Percentiles rank a stretch among this genome's conserved stretches.
Conservation (phyloP, 2,888 invertebrate genomes). For the Arge pagana region DNA sequence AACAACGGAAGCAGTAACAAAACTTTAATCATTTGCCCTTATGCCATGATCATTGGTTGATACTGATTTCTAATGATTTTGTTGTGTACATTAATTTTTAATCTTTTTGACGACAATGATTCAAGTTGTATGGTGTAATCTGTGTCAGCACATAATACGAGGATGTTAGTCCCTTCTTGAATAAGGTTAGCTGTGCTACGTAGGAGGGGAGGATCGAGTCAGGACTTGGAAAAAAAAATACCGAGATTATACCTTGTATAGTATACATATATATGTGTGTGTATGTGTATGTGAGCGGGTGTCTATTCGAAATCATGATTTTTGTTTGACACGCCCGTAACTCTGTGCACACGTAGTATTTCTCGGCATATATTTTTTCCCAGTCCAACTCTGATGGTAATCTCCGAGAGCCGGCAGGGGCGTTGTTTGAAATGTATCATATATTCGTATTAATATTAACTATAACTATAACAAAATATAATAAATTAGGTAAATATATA, state of each 20-base stretch:
- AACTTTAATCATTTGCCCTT: slow-evolving; percentile 43
- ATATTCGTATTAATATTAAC: slow-evolving; percentile 57
- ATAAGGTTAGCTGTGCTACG: slow-evolving; percentile 50
- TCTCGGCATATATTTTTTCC: slow-evolving; percentile 8
- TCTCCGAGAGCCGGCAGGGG: slow-evolving; percentile 51
- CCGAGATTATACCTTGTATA: too few relatives aligned
- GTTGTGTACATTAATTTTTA: slow-evolving; percentile 52
- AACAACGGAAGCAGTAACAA: slow-evolving; percentile 32
- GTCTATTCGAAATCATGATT: too few relatives aligned
- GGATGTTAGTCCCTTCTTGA: slow-evolving; percentile 53
- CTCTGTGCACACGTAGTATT: background rate
- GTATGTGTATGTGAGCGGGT: background rate
- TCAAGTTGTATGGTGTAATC: slow-evolving; percentile 54
- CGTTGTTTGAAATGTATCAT: slow-evolving; percentile 59
- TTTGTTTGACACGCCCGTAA: too few relatives aligned
- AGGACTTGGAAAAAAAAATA: slow-evolving; percentile 30
- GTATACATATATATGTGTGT: too few relatives aligned
- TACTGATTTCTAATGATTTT: slow-evolving; percentile 50
- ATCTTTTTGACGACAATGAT: slow-evolving; percentile 39
- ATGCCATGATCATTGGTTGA: slow-evolving; percentile 41
- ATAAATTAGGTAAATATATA: slow-evolving; percentile 52
- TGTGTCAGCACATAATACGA: slow-evolving; percentile 55
- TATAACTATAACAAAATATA: slow-evolving; percentile 55
- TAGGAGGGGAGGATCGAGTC: slow-evolving; percentile 49
- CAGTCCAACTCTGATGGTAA: slow-evolving; percentile 46